A percentile compares a stretch with the other conserved stretches of the same genome.
Conservation (phyloP, 2,113 vertebrate species). For the Micronisus gabar region DNA sequence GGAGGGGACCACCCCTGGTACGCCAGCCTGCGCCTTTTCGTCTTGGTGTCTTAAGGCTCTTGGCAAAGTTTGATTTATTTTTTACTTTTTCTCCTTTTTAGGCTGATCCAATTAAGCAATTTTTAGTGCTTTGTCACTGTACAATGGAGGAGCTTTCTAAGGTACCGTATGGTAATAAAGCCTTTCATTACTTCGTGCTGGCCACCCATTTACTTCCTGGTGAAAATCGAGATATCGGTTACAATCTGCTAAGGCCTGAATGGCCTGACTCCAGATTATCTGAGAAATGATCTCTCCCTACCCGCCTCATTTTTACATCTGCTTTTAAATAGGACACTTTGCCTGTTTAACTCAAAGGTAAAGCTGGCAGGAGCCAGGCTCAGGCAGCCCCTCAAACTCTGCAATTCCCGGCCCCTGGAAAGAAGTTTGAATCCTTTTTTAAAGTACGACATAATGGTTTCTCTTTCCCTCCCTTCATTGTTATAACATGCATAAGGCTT, state of each 20-base stretch:
- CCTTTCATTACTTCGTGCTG: slow-evolving; percentile 23
- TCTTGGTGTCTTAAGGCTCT: neutral
- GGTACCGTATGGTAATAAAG: neutral
- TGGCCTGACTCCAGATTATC: slow-evolving; percentile 45
- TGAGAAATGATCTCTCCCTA: slow-evolving; percentile 44
- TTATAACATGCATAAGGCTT: neutral
- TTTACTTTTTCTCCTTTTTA: neutral
- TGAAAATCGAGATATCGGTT: slow-evolving; percentile 48
- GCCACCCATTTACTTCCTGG: slow-evolving; percentile 3
- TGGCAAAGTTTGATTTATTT: neutral
- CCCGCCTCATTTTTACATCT: neutral
- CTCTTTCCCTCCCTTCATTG: neutral
- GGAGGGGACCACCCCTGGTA: neutral
- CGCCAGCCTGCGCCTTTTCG: neutral
- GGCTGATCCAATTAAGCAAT: neutral
- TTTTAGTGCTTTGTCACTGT: neutral
- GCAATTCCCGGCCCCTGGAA: neutral
- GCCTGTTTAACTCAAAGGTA: neutral
- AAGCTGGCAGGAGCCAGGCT: neutral
- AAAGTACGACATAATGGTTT: neutral
- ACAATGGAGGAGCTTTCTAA: neutral
- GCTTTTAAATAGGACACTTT: slow-evolving; percentile 26
- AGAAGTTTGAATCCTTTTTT: neutral
- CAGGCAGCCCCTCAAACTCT: neutral
- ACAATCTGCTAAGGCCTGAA: slow-evolving; percentile 22